Evolutionary conservation across 2,113 vertebrate species (phyloP).

Genomic region (Anoplopoma fimbria): DNA sequence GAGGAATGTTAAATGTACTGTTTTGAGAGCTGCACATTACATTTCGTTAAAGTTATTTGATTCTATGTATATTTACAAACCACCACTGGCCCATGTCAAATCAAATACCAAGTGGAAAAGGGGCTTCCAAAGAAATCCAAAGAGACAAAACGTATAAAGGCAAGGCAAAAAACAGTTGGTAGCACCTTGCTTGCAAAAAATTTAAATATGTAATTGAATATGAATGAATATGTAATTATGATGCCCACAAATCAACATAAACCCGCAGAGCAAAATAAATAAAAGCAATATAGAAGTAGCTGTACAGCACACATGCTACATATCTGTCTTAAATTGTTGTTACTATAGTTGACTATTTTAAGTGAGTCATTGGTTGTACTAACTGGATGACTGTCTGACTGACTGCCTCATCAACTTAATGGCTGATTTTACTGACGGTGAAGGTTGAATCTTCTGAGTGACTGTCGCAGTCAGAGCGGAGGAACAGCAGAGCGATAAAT

Average conservation of each 20-base stretch:
- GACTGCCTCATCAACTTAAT: background rate
- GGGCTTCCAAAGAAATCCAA: background rate
- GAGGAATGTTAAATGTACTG: too few relatives aligned
- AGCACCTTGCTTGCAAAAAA: background rate
- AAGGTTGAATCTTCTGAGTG: slow-evolving; percentile 2
- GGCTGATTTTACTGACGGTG: background rate
- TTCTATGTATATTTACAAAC: background rate
- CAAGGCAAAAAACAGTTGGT: background rate
- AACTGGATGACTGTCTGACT: slow-evolving; percentile 16
- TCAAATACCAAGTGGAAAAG: background rate
- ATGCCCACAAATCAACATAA: background rate
- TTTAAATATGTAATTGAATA: background rate
- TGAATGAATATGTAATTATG: too few relatives aligned
- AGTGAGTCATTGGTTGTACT: background rate
- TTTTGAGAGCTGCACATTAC: background rate
- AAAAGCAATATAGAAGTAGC: too few relatives aligned
- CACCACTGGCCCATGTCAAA: background rate
- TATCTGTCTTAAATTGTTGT: too few relatives aligned
- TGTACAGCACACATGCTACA: too few relatives aligned
- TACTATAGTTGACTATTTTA: too few relatives aligned
- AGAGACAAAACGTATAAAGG: background rate
- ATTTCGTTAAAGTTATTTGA: too few relatives aligned
- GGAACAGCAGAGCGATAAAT: too few relatives aligned
- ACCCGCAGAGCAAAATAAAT: background rate
- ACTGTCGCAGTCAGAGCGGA: too few relatives aligned